Conservation (phyloP, 2,888 invertebrate species). For the Rapana venosa region DNA sequence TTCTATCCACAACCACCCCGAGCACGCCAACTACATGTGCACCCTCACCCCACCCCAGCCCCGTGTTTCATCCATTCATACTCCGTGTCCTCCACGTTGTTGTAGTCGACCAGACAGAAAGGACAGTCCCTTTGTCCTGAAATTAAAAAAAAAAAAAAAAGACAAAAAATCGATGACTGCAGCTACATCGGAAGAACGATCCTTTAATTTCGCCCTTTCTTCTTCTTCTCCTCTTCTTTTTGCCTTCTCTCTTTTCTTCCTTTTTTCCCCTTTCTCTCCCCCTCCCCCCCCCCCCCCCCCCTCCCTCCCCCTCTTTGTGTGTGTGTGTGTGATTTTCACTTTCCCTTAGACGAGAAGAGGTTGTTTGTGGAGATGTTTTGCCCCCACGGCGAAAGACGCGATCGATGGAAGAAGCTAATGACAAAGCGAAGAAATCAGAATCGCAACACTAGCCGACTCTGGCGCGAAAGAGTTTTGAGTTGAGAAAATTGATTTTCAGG, state of each 20-base stretch:
- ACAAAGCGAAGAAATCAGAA: slow-evolving; percentile 13
- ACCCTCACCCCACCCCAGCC: too few species aligned
- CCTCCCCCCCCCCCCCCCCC: not conserved
- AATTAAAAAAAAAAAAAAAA: not conserved
- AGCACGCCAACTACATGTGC: too few species aligned
- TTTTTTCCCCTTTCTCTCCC: not conserved
- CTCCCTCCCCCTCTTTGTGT: not conserved
- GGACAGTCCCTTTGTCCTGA: not conserved
- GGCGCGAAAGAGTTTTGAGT: not conserved
- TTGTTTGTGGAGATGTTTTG: too few species aligned
- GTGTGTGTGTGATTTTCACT: not conserved
- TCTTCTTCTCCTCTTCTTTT: not conserved
- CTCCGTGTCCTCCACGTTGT: too few species aligned
- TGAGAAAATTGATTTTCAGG: slow-evolving; percentile 21
- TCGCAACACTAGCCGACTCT: slow-evolving; percentile 17
- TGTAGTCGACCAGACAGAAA: not conserved
- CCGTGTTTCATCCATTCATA: too few species aligned
- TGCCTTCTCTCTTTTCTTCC: not conserved
- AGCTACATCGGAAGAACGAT: not conserved
- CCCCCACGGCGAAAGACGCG: not conserved
- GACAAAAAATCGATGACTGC: not conserved
- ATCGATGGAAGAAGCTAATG: slow-evolving; percentile 21
- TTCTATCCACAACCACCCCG: too few species aligned
- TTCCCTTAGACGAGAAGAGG: not conserved
- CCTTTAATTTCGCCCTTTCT: not conserved